Evolutionary conservation across 35 echinoderm and acorn worm genomes (phyloP).

Genomic region (Strongylocentrotus purpuratus): DNA sequence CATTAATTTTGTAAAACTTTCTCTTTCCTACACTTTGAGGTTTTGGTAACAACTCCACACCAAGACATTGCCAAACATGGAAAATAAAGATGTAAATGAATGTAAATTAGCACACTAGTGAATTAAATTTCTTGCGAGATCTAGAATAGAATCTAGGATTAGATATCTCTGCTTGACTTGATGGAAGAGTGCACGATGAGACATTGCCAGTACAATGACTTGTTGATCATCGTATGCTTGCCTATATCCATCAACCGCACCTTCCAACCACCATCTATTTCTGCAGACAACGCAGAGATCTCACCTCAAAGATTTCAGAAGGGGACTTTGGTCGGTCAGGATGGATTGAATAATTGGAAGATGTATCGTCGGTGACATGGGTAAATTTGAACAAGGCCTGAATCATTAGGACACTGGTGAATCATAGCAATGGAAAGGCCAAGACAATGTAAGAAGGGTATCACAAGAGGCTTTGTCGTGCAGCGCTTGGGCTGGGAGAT

Average conservation of each 20-base stretch:
- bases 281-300: not conserved
- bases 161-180: not conserved
- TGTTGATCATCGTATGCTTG: not conserved
- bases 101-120: no score
- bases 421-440: not conserved
- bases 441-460: not conserved
- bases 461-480: not conserved
- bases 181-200: not conserved
- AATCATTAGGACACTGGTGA: conserved; percentile 15
- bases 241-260: not conserved
- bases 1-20: no score
- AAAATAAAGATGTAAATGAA: not conserved
- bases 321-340: not conserved
- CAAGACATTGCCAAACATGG: not conserved
- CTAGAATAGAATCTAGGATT: no score
- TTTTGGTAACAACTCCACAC: no score
- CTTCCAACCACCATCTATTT: not conserved
- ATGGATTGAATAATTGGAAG: conserved; percentile 8
- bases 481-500: not conserved
- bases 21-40: no score
- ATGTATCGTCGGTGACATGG: conserved; percentile 23
- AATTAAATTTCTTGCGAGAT: no score
- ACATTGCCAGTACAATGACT: not conserved
- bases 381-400: conserved; percentile 42
- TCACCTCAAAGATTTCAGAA: not conserved